Conservation (phyloP, 2,797 vertebrate genomes). For the Pterois miles region DNA sequence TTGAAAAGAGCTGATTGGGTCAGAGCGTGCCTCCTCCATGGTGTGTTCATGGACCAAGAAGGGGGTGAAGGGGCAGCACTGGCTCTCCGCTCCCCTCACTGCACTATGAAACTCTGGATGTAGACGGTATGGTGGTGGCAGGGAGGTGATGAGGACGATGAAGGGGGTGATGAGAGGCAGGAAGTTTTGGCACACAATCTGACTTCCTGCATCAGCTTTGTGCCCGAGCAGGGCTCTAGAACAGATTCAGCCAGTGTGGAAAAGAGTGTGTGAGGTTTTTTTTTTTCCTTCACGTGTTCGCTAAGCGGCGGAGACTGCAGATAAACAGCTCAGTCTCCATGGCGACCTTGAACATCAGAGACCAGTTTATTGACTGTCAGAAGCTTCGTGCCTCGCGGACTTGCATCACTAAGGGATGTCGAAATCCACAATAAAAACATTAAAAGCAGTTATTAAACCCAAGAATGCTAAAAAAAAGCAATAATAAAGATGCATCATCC, state of each 20-base stretch:
- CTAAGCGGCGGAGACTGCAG: neutral
- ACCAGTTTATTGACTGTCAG: neutral
- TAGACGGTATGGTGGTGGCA: neutral
- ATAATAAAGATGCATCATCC: neutral
- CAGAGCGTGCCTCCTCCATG: neutral
- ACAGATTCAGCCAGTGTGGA: neutral
- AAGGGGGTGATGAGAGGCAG: neutral
- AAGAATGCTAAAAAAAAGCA: neutral
- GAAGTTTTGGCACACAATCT: neutral
- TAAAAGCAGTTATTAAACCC: neutral
- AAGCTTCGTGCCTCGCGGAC: neutral
- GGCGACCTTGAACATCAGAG: neutral
- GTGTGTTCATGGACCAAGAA: neutral
- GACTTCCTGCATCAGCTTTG: slow-evolving; percentile 1
- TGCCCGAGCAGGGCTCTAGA: neutral
- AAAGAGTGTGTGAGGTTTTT: neutral
- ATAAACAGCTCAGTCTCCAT: neutral
- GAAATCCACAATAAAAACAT: no score
- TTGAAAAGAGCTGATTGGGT: neutral
- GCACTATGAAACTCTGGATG: neutral
- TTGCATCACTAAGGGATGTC: neutral
- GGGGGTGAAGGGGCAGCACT: neutral
- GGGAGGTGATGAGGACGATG: neutral
- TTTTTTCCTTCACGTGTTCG: neutral
- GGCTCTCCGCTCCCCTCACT: no score